These are phyloP conservation scores for Borostomias antarcticus DNA, from an alignment of 2,797 vertebrate genomes.

Conservation along the genomic window DNA sequence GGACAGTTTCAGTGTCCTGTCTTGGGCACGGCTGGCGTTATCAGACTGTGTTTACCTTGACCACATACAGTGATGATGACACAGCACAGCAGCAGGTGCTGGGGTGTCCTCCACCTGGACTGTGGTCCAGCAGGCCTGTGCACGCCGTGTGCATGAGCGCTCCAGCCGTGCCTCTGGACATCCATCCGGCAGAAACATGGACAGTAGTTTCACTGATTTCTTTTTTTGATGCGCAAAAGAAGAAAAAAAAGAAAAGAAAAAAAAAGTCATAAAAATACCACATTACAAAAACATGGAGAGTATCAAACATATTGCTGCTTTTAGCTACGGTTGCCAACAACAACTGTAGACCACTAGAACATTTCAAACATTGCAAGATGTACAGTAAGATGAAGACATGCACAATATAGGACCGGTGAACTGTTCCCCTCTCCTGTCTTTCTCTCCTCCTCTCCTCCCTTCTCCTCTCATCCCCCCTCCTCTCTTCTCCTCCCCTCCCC, in stretches of 20 bases:
- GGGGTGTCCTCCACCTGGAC: too few species aligned
- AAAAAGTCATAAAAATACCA: slow-evolving; percentile 41
- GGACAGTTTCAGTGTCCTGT: slow-evolving; percentile 19
- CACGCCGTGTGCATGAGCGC: too few species aligned
- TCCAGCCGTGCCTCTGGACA: too few species aligned
- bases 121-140: too few species aligned
- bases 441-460: slow-evolving; percentile 2
- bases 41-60: neutral
- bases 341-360: slow-evolving; percentile 78
- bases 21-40: slow-evolving; percentile 22
- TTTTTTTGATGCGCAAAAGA: too few species aligned
- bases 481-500: slow-evolving; percentile 26
- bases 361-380: slow-evolving; percentile 56
- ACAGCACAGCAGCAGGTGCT: too few species aligned
- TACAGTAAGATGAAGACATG: slow-evolving; percentile 62
- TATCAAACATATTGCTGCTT: slow-evolving; percentile 71
- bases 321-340: slow-evolving; percentile 68
- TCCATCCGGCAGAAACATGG: too few species aligned
- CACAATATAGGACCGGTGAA: slow-evolving; percentile 51
- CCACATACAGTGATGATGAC: too few species aligned
- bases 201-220: too few species aligned
- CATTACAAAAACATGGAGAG: slow-evolving; percentile 35
- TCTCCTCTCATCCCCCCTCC: slow-evolving; percentile 38
- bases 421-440: slow-evolving; percentile 8
- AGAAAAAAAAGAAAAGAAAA: slow-evolving; percentile 31